Evolutionary conservation across 1,140 invertebrate genomes (phyloP), one percentile per base, ranked within the genome.

Genomic region (Heliothis virescens): DNA sequence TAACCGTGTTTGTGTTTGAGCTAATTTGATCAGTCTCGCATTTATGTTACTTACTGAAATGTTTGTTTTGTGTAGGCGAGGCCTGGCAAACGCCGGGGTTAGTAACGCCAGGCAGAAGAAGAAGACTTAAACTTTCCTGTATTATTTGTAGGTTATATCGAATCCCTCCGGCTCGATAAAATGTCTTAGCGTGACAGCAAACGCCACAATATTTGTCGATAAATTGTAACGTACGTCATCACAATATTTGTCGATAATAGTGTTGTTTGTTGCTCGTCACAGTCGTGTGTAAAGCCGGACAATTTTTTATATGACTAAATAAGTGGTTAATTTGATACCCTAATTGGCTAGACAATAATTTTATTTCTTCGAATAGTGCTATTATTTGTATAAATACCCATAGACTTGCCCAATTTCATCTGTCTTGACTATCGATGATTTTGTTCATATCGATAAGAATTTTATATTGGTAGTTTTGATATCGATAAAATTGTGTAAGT

Each of bases 51-150:
- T 71, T 71, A 71, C 21, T 50, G 47, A 71, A 71, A 52, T 50
- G 29, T 71, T 71, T 71, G 67, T 71, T 71, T 53, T 71, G 52
- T 71, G 67, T 71, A 71, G 67, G 48, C 67, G 67, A 52, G 18
- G 67, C 67, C 48, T 26, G 67, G 67, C 67, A 52, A 50, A 53
- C 47, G 67, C 67, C 67, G 48, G 67, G 67, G 12, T 71, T 71
- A 71, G 67, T 71, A 71, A 52, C 67, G 16, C 48, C 48, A 29
- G 67, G 67, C 67, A 29, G 67, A 71, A 71, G 67, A 71, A 52
- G 67, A 71, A 71, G 67, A 71, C 48, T 26, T 71, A 71, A 71
- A 71, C 34, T 50, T 79, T 59, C 41, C 62, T 74, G 52, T 48
- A 15, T 29, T 60, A 60, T 9, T 26, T 29, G 11, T 60, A 60